Percentiles rank a stretch among this genome's conserved stretches.
These are phyloP conservation scores for Synanthedon andrenaeformis DNA, from an alignment of 2,888 invertebrate species.

Conservation along the genomic window DNA sequence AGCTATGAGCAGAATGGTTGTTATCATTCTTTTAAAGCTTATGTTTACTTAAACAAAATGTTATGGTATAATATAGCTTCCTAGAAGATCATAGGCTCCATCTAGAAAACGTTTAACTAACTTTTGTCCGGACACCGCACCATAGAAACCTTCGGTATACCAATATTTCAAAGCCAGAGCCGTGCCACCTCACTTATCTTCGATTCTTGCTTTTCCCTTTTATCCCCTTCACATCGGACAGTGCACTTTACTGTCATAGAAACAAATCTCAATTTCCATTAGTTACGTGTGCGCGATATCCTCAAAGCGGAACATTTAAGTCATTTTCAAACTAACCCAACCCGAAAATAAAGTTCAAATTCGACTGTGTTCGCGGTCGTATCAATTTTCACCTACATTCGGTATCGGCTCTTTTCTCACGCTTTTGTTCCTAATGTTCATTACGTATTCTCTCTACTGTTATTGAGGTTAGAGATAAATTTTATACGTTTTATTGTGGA, in stretches of 20 bases:
- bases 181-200: slow-evolving; percentile 52
- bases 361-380: slow-evolving; percentile 12
- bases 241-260: slow-evolving; percentile 11
- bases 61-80: no score
- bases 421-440: slow-evolving; percentile 64
- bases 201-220: slow-evolving; percentile 32
- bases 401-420: slow-evolving; percentile 54
- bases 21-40: no score
- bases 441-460: slow-evolving; percentile 61
- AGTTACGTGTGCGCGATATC: slow-evolving; percentile 21
- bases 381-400: slow-evolving; percentile 52
- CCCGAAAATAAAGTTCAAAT: slow-evolving; percentile 16
- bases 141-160: slow-evolving; percentile 50
- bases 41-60: no score
- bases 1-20: no score
- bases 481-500: slow-evolving; percentile 53
- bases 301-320: slow-evolving; percentile 12
- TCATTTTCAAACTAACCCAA: slow-evolving; percentile 20
- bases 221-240: slow-evolving; percentile 7
- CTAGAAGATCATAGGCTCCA: no score
- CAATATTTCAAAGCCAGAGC: slow-evolving; percentile 49
- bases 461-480: slow-evolving; percentile 56
- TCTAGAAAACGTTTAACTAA: no score
- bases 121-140: slow-evolving; percentile 27
- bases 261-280: slow-evolving; percentile 19